Conservation (phyloP, 2,113 vertebrate species). For the Prietella phreatophila region DNA sequence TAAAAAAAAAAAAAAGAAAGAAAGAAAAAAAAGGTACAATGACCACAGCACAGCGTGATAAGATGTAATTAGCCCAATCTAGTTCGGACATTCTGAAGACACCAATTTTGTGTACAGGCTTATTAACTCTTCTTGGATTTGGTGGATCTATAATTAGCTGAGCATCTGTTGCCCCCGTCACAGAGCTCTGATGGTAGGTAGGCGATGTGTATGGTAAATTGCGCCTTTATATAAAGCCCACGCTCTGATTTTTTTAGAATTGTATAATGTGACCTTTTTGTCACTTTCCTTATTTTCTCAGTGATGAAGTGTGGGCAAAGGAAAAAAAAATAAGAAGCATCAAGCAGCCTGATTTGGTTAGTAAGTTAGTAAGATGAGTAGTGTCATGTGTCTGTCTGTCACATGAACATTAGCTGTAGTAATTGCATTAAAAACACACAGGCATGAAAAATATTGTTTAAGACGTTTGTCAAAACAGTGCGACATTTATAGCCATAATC, state of each 20-base stretch:
- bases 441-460: not conserved
- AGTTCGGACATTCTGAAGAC: constrained; percentile 23
- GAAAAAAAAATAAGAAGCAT: not conserved
- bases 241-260: not conserved
- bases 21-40: constrained; percentile 6
- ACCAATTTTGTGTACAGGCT: constrained; percentile 38
- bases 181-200: constrained; percentile 37
- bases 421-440: constrained; percentile 10
- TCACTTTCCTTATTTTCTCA: not conserved
- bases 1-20: not conserved
- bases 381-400: constrained; percentile 9
- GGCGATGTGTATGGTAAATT: constrained; percentile 33
- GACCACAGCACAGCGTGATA: constrained; percentile 34
- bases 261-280: not conserved
- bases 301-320: not conserved
- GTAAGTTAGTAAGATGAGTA: not conserved
- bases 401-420: not conserved
- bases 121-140: constrained; percentile 46
- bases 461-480: constrained; percentile 12
- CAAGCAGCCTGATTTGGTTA: constrained; percentile 2
- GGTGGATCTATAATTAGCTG: constrained; percentile 43
- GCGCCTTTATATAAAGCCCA: not conserved
- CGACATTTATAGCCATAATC: not conserved
- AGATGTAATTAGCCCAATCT: constrained; percentile 49
- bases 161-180: constrained; percentile 16